Evolutionary conservation across 92 coral and sea anemone genomes (phyloP), one percentile per base, ranked within the genome.

Genomic region (Zoanthus gigantus): DNA sequence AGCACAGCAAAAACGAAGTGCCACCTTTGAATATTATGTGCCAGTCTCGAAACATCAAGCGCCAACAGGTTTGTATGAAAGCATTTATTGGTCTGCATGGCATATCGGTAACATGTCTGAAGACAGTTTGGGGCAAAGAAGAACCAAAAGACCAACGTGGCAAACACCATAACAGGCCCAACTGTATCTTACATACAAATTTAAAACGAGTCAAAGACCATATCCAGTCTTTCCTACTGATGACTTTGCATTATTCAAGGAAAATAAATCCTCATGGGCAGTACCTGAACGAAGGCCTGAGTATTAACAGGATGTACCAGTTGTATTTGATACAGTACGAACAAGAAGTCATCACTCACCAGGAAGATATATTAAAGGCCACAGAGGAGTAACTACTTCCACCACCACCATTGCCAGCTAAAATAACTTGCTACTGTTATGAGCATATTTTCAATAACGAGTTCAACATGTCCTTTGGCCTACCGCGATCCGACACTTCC

Each of bases 401-500:
- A 30, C 72, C 72, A 13, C 84, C 68, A 37, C 56, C 73, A 60
- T 4, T 79, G 0, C 32, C 60, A 58, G 53, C 84, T 6, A 37
- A 79, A 15, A 66, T 79, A 60, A 60, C 72, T 2, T 66, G 31
- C 52, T 61, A 74, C 82, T 44, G 54, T 0, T 54, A 72, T 29
- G 53, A 76, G 7, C 48, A 34, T 31, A 31, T 66, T 28, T 78
- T 86, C 31, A 77, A 61, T 31, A 45, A 34, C 4, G 78, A 83
- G 16, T 83, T 82, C 69, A 89, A 89, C 53, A 67, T 84, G 30
- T 75, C 89, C 52, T 84, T 89, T 71, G 86, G 89, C 17, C 63
- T 66, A 44, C 89, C 89, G 54, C 48, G 82, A 11, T 18, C 80
- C 29, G 89, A 89, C 85, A 89, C 76, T 13, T 89, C 23, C 23